phyloP scores from a whole-genome alignment of 2,888 invertebrate species.

The Himalopsyche anomala region DNA sequence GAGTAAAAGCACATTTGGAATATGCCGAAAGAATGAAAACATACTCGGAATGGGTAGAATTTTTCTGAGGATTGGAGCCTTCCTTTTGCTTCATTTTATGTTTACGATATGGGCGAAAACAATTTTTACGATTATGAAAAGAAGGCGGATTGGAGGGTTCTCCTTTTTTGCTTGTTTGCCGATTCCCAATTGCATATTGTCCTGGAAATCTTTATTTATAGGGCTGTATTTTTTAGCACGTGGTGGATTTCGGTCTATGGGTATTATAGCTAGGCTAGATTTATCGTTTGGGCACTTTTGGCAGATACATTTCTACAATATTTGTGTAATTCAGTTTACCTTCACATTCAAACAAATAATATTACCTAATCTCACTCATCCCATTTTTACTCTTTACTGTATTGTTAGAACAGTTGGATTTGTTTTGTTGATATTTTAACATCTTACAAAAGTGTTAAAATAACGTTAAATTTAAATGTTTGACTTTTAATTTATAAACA shows the following conservation, averaged over 20 bases:
- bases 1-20: neutral
- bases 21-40: constrained; percentile 26
- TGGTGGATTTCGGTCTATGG: neutral
- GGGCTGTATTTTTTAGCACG: neutral
- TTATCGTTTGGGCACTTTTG: neutral
- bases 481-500: no score
- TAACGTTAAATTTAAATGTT: no score
- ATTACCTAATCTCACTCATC: no score
- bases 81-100: constrained; percentile 3
- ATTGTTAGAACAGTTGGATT: no score
- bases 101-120: constrained; percentile 26
- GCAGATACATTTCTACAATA: neutral
- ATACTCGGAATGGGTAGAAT: constrained; percentile 21
- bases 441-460: no score
- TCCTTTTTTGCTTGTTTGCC: neutral
- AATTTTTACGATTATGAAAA: constrained; percentile 34
- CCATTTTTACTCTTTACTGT: no score
- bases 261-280: neutral
- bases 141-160: neutral
- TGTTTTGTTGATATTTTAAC: no score
- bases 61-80: neutral
- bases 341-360: no score
- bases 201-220: constrained; percentile 1
- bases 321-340: no score
- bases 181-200: constrained; percentile 30